Base-by-base conservation (phyloP, 2,888 invertebrate species). In the Xestia sexstrigata region DNA sequence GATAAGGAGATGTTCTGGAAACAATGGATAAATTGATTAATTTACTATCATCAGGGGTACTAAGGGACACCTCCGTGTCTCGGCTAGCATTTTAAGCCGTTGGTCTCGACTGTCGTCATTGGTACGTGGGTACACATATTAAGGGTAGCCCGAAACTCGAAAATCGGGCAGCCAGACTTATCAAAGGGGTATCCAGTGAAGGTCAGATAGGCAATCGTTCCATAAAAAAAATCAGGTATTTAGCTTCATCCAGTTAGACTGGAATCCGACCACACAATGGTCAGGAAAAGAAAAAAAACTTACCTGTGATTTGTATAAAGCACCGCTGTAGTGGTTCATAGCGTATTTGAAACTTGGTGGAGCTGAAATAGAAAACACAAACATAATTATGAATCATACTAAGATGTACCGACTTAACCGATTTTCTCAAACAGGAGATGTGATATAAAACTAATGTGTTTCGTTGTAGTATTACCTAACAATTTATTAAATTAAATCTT, bases 331-430 rank as follows among this genome's bases (percentile, higher is more conserved):
- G 3, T 98, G 98, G 62, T 97, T 98, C 91, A 99, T 97, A 35
- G 98, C 98, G 89, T 98, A 98, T 88, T 99, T 99, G 95, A 99
- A 99, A 82, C 98, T 97, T 8, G 99, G 99, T 20, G 98, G 98
- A 68, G 99, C 99, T 98, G 96, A 74, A 97, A 97, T 77, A 74
- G 84, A 87, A 68, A 35, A 71, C 1, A 39, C 9, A 63, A n/a
- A 45, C 11, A 49, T 20, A 5, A 9, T 6, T 70, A 39, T 30
- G 2, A 60, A 8, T 20, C n/a, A n/a, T n/a, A 23, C 9, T 52
- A n/a, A n/a, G n/a, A 52, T n/a, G 11, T 52, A 52, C 52, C 52
- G 23, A 52, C 4, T n/a, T 52, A n/a, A 52, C 52, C 52, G 23
- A 52, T 1, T n/a, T 52, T n/a, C 23, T 52, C 9, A 11, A 23